Evolutionary conservation across 2,888 invertebrate species (phyloP), one percentile per base, ranked within the genome.

Genomic region (Koerneria pararmatus): DNA sequence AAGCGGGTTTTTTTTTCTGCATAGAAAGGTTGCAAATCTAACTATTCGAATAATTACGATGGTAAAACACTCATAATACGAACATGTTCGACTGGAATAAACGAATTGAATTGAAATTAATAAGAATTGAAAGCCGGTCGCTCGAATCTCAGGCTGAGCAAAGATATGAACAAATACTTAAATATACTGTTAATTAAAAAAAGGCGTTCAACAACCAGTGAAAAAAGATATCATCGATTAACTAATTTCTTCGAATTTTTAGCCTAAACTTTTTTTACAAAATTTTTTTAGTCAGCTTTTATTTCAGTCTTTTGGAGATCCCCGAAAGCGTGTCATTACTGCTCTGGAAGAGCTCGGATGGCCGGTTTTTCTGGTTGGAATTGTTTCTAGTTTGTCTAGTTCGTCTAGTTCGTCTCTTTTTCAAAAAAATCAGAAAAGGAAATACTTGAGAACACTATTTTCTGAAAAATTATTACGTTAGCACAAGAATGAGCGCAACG

Each of bases 281-380:
- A 46, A 92, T 85, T 92, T 93, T 46, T 15, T 46, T 46, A 24
- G n/a, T n/a, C 34, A 32, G 2, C 6, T 1, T 3, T 51, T 3
- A 34, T 53, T 35, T n/a, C 37, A 62, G 62, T 51, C 62, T 3
- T 53, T 53, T 27, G 62, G 62, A 3, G 34, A 41, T 15, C 62
- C 62, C n/a, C 51, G 37, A 41, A 62, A 91, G 31, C 88, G 89
- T 70, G 91, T 93, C 0, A 89, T 89, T 72, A 91, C 92, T 81
- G 90, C 92, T 62, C 86, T 94, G 0, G 93, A 93, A 83, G 91
- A 92, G 0, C 86, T 94, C 3, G 94, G 93, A 0, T 85, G 93
- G 73, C 94, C 94, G 0, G 93, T 94, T 68, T 89, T 93, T 66
- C 66, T 82, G 70, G 78, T 78, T 65, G 46, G 49, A 15, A 32